These are phyloP conservation scores for Monochamus alternatus DNA, from an alignment of 2,888 invertebrate species.

Conservation along the genomic window DNA sequence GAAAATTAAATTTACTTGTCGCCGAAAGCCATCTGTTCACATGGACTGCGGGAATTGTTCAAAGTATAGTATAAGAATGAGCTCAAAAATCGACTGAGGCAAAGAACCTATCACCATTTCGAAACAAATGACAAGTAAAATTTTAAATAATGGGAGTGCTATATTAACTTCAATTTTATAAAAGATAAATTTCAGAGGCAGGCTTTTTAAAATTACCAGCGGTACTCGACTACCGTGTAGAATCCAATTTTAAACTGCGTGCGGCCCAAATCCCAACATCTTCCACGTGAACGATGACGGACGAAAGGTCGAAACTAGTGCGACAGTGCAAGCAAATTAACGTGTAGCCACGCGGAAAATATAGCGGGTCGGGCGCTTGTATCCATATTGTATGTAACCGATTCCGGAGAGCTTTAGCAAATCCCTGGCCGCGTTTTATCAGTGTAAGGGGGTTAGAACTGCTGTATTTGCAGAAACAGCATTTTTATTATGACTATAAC, in stretches of 20 bases:
- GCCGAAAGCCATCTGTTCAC: too few species aligned
- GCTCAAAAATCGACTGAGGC: too few species aligned
- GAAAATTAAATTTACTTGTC: too few species aligned
- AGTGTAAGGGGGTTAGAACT: slow-evolving; percentile 68
- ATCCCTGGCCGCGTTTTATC: slow-evolving; percentile 67
- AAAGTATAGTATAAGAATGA: too few species aligned
- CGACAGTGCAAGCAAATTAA: slow-evolving; percentile 69
- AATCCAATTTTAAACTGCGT: slow-evolving; percentile 62
- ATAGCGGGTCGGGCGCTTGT: slow-evolving; percentile 62
- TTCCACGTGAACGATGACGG: slow-evolving; percentile 65
- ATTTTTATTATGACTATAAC: slow-evolving; percentile 62
- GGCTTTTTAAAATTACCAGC: slow-evolving; percentile 39
- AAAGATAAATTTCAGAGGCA: slow-evolving; percentile 27
- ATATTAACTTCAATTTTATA: slow-evolving; percentile 19
- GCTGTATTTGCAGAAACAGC: slow-evolving; percentile 67
- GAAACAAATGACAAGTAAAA: background rate
- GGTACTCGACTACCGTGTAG: slow-evolving; percentile 43
- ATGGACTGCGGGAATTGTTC: too few species aligned
- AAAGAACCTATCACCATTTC: background rate
- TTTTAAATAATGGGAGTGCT: background rate
- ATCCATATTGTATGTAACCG: slow-evolving; percentile 61
- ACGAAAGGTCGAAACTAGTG: slow-evolving; percentile 62
- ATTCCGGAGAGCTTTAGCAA: slow-evolving; percentile 63
- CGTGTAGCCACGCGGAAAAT: slow-evolving; percentile 69
- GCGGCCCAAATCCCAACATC: slow-evolving; percentile 64